Percentiles rank a stretch among this genome's conserved stretches.
Evolutionary conservation across 2,888 invertebrate species (phyloP).

Genomic region (Neoitamus cyanurus): DNA sequence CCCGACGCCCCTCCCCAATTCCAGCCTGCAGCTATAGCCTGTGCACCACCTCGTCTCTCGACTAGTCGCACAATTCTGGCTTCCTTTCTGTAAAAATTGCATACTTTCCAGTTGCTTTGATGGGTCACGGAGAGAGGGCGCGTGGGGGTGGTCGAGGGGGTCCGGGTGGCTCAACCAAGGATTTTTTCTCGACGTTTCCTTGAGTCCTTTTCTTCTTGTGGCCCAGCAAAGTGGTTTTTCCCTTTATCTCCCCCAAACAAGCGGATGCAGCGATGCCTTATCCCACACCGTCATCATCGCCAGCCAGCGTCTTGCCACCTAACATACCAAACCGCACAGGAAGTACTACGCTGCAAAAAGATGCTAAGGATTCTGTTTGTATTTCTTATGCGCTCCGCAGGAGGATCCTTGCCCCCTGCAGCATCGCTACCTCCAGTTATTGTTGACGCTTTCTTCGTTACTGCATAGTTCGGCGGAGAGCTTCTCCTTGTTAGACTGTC

Average conservation of each 20-base stretch:
- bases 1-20: background rate
- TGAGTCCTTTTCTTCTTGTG: slow-evolving; percentile 5
- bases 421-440: background rate
- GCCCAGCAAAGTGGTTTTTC: slow-evolving; percentile 26
- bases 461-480: background rate
- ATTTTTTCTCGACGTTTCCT: background rate
- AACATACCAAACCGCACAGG: background rate
- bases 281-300: background rate
- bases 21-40: background rate
- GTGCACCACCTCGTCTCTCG: background rate
- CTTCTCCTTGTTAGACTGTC: background rate
- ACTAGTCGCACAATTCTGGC: slow-evolving; percentile 24
- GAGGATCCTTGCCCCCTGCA: background rate
- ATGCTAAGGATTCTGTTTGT: slow-evolving; percentile 15
- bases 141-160: background rate
- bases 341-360: background rate
- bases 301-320: background rate
- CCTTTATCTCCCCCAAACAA: slow-evolving; percentile 36
- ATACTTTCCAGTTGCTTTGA: slow-evolving; percentile 23
- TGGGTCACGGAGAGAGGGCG: background rate
- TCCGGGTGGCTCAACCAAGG: background rate
- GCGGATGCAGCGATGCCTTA: slow-evolving; percentile 15
- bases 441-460: slow-evolving; percentile 18
- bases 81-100: slow-evolving; percentile 40
- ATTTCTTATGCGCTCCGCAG: slow-evolving; percentile 8